These are phyloP conservation scores for Melipona beecheii DNA, from an alignment of 2,888 invertebrate genomes.

Conservation along the genomic window DNA sequence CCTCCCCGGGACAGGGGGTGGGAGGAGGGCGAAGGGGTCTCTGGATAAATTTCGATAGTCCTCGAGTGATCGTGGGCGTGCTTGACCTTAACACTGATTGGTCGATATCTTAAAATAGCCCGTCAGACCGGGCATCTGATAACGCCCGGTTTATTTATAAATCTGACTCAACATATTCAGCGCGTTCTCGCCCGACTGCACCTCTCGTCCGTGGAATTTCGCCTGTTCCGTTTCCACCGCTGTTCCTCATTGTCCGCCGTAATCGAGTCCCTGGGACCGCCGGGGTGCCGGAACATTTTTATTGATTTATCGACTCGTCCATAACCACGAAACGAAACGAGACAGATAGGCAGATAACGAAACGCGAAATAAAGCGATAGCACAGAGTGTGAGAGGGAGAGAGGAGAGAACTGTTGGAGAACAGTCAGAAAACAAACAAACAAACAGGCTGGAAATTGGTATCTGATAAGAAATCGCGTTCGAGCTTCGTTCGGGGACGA, in stretches of 20 bases:
- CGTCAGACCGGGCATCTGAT: slow-evolving; percentile 73
- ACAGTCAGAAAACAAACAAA: background rate
- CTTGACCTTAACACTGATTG: slow-evolving; percentile 82
- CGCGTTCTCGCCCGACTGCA: background rate
- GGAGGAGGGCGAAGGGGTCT: too few species aligned
- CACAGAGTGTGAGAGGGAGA: background rate
- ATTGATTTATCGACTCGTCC: slow-evolving; percentile 48
- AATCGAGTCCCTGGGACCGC: slow-evolving; percentile 26
- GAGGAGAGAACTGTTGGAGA: background rate
- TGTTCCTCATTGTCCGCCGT: slow-evolving; percentile 21
- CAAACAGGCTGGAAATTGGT: background rate
- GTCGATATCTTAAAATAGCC: slow-evolving; percentile 82
- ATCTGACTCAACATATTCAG: slow-evolving; percentile 56
- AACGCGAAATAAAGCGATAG: background rate
- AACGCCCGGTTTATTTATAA: slow-evolving; percentile 67
- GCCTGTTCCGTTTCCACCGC: slow-evolving; percentile 6
- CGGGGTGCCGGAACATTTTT: slow-evolving; percentile 24
- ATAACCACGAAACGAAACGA: background rate
- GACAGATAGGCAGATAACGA: slow-evolving; percentile 7
- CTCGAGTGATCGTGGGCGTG: slow-evolving; percentile 72
- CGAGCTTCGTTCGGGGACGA: too few species aligned
- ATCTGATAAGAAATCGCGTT: background rate
- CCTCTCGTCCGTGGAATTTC: background rate
- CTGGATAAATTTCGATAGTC: slow-evolving; percentile 68
- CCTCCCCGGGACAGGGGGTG: slow-evolving; percentile 33